phyloP scores from a whole-genome alignment of 2,113 vertebrate species.

The Ailuropoda melanoleuca region DNA sequence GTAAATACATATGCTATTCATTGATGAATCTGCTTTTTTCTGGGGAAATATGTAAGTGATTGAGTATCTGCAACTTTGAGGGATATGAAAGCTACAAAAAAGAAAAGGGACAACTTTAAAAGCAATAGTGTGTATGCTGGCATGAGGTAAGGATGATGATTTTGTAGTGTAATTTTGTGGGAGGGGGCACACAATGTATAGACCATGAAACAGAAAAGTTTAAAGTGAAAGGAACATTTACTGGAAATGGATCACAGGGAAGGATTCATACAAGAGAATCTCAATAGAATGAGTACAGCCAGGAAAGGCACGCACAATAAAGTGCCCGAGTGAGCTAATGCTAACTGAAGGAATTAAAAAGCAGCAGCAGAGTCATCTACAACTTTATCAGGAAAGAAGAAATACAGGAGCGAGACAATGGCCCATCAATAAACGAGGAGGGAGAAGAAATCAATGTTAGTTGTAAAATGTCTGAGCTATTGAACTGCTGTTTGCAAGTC shows the following conservation, averaged over 20 bases:
- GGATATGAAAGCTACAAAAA: constrained; percentile 37
- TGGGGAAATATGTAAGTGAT: constrained; percentile 49
- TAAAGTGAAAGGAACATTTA: neutral
- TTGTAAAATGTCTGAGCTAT: constrained; percentile 84
- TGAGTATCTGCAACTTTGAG: constrained; percentile 30
- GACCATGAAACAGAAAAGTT: neutral
- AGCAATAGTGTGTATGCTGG: neutral
- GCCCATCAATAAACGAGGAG: constrained; percentile 85
- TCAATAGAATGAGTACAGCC: neutral
- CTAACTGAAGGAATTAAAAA: constrained; percentile 79
- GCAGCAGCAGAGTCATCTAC: constrained; percentile 82
- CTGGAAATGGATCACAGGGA: neutral
- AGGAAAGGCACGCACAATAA: neutral
- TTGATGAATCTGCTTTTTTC: constrained; percentile 35
- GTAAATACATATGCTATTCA: constrained; percentile 77
- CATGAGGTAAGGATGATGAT: neutral
- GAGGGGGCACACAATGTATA: neutral
- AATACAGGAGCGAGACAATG: constrained; percentile 83
- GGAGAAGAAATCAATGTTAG: constrained; percentile 86
- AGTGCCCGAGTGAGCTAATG: neutral
- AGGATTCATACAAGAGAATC: constrained; percentile 4
- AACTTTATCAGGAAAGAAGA: constrained; percentile 85
- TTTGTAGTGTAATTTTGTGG: constrained; percentile 42
- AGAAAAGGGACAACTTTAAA: neutral
- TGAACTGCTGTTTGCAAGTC: constrained; percentile 79